Conservation (phyloP, 2,888 invertebrate genomes). For the Dugesia japonica region DNA sequence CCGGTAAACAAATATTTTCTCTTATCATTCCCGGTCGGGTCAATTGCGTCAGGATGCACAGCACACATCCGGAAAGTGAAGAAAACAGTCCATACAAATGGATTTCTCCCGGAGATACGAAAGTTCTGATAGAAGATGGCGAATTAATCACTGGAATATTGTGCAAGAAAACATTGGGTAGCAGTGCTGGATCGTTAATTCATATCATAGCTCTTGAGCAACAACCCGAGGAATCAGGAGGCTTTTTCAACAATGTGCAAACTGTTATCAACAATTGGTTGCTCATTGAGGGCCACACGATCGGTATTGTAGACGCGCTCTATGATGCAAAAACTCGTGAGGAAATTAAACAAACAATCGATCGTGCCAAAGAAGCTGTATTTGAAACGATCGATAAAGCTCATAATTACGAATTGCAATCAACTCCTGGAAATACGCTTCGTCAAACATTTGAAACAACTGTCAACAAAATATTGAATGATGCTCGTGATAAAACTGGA, state of each 20-base stretch:
- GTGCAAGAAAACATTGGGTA: slow-evolving; percentile 89
- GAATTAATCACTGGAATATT: slow-evolving; percentile 90
- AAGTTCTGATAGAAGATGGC: slow-evolving; percentile 74
- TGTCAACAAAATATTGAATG: slow-evolving; percentile 88
- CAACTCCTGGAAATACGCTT: slow-evolving; percentile 92
- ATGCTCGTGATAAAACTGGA: slow-evolving; percentile 99
- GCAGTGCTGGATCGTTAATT: slow-evolving; percentile 84
- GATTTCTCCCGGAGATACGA: slow-evolving; percentile 98
- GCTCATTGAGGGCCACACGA: slow-evolving; percentile 76
- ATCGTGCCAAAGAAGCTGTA: slow-evolving; percentile 93
- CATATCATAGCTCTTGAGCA: slow-evolving; percentile 92
- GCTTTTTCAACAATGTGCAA: slow-evolving; percentile 96
- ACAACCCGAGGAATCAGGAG: slow-evolving; percentile 75
- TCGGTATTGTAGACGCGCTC: slow-evolving; percentile 93
- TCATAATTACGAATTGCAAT: slow-evolving; percentile 94
- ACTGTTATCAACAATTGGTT: slow-evolving; percentile 97
- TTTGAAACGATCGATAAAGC: slow-evolving; percentile 98
- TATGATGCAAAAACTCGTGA: slow-evolving; percentile 95
- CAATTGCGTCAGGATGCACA: slow-evolving; percentile 89
- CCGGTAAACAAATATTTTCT: slow-evolving; percentile 86
- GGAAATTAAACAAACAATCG: slow-evolving; percentile 91
- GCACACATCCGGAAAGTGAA: slow-evolving; percentile 96
- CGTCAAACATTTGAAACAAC: slow-evolving; percentile 98
- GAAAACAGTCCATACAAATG: slow-evolving; percentile 94
- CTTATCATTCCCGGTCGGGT: slow-evolving; percentile 88